Percentiles rank a stretch among this genome's conserved stretches.
These are phyloP conservation scores for Girardinus metallicus DNA, from an alignment of 2,797 vertebrate species.

Conservation along the genomic window DNA sequence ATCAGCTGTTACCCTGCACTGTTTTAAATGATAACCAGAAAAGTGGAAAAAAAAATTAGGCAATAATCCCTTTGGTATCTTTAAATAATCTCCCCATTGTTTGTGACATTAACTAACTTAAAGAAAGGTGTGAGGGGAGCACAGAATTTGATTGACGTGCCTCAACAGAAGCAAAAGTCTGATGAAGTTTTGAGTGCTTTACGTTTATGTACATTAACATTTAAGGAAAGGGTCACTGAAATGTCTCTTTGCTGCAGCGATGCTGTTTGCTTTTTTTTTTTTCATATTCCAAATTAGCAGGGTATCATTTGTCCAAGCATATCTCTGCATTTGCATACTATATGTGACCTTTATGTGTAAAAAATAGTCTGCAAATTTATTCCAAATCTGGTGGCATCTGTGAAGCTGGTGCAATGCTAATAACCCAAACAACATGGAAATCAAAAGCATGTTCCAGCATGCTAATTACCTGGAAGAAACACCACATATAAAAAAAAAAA, in stretches of 20 bases:
- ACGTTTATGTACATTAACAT: background rate
- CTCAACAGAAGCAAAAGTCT: background rate
- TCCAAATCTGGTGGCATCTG: constrained; percentile 5
- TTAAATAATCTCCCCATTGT: background rate
- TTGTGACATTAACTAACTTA: constrained; percentile 2
- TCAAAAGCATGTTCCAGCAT: constrained; percentile 25
- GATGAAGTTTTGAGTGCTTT: background rate
- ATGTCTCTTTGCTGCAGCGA: background rate
- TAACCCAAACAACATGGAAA: constrained; percentile 27
- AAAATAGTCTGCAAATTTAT: constrained; percentile 1
- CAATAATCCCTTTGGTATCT: constrained; percentile 1
- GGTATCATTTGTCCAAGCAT: background rate
- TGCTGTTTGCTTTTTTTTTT: too few species aligned
- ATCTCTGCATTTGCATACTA: background rate
- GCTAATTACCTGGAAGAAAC: constrained; percentile 33
- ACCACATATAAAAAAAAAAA: constrained; percentile 17
- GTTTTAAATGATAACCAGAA: background rate
- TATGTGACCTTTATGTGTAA: background rate
- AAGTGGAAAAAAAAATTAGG: background rate
- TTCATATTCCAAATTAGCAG: background rate
- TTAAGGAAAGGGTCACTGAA: background rate
- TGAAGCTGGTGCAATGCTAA: constrained; percentile 7
- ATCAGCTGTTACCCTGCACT: background rate
- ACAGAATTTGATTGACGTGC: background rate
- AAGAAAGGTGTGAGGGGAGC: background rate